Evolutionary conservation across 2,113 vertebrate genomes (phyloP).

Genomic region (Calyptommatus sinebrachiatus): DNA sequence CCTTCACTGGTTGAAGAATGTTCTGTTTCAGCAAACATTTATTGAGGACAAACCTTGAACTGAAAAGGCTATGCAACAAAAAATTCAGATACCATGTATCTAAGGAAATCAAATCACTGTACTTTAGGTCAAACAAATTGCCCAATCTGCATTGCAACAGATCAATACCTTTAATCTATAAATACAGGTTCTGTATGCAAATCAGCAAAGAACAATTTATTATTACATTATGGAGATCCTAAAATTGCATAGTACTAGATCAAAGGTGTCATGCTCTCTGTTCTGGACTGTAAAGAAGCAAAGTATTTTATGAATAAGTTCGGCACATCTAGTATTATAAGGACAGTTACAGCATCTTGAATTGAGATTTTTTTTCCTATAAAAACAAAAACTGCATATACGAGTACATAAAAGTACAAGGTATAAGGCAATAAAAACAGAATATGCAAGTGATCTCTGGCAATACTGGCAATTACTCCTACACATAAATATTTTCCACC

Average conservation of each 20-base stretch:
- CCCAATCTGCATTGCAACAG: not conserved
- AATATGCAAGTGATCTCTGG: not conserved
- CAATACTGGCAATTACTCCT: not conserved
- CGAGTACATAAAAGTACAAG: not conserved
- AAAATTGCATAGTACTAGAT: not conserved
- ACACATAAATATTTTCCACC: not conserved
- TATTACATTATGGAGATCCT: not conserved
- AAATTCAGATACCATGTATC: no score
- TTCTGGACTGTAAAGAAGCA: not conserved
- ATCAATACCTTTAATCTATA: not conserved
- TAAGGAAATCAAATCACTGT: no score
- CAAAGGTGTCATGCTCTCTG: not conserved
- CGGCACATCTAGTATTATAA: not conserved
- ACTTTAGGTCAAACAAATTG: not conserved
- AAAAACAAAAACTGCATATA: not conserved
- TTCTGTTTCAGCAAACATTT: not conserved
- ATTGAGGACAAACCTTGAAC: not conserved
- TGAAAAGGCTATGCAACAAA: not conserved
- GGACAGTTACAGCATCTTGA: not conserved
- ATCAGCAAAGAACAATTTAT: not conserved
- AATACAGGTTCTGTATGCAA: not conserved
- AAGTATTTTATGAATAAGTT: not conserved
- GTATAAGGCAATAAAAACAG: not conserved
- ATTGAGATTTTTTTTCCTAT: not conserved
- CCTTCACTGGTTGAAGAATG: not conserved